phyloP scores from a whole-genome alignment of 2,888 invertebrate genomes.

The Drosophila colorata region DNA sequence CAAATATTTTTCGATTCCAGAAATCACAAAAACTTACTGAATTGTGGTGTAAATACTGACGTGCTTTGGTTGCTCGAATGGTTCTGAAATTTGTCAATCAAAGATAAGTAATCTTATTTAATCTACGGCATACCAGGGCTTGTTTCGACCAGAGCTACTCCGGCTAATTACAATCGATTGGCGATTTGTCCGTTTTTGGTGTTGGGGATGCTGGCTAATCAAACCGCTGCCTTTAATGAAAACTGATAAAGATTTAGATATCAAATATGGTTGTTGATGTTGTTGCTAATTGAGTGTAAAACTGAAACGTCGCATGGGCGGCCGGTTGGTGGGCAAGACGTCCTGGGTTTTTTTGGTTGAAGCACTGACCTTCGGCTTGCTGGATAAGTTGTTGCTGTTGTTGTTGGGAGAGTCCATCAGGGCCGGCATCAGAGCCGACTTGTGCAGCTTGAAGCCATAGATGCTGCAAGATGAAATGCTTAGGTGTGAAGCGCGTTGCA shows the following conservation, averaged over 20 bases:
- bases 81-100: no score
- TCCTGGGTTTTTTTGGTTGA: not conserved
- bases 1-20: no score
- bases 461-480: constrained; percentile 26
- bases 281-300: constrained; percentile 4
- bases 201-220: not conserved
- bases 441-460: constrained; percentile 59
- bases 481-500: no score
- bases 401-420: no score
- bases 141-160: not conserved
- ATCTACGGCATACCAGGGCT: not conserved
- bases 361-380: not conserved
- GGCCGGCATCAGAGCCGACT: constrained; percentile 35
- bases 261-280: not conserved
- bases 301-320: constrained; percentile 9
- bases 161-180: not conserved
- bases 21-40: no score
- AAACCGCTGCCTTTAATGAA: not conserved
- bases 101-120: no score
- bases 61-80: no score
- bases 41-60: no score
- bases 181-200: not conserved
- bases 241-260: constrained; percentile 11
- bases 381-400: not conserved
- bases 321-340: not conserved